phyloP scores from a whole-genome alignment of 1,140 invertebrate genomes.

The Acyrthosiphon pisum region DNA sequence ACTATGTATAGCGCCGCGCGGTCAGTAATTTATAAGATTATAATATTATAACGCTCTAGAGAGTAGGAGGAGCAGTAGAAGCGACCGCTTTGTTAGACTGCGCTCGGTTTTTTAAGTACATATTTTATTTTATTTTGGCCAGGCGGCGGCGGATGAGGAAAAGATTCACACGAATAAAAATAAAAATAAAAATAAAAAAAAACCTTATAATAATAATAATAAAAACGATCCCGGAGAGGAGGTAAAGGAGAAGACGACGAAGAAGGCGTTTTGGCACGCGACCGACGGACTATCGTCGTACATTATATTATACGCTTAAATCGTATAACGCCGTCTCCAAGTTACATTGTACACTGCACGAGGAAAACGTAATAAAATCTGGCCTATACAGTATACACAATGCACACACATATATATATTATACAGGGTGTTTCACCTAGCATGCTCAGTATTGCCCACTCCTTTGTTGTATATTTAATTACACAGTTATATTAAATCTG shows the following conservation, averaged over 20 bases:
- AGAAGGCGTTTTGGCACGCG: constrained; percentile 32
- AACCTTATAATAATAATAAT: background rate
- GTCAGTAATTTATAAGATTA: constrained; percentile 13
- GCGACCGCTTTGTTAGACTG: background rate
- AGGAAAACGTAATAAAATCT: background rate
- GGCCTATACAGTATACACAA: background rate
- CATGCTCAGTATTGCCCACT: background rate
- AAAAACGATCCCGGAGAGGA: background rate
- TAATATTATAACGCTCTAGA: background rate
- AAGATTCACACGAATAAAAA: background rate
- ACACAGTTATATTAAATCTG: background rate
- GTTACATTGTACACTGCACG: background rate
- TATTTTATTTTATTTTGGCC: background rate
- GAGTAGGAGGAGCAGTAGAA: background rate
- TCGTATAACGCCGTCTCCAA: background rate
- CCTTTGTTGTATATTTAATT: background rate
- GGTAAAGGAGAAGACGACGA: background rate
- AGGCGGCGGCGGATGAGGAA: background rate
- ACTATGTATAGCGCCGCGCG: background rate
- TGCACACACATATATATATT: background rate
- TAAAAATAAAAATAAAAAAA: background rate
- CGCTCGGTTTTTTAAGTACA: background rate
- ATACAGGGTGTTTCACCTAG: background rate
- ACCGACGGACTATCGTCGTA: background rate
- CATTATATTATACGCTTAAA: background rate